A percentile compares a stretch with the other conserved stretches of the same genome.
phyloP scores from a whole-genome alignment of 2,888 invertebrate genomes.

The Parapristionchus giblindavisi region DNA sequence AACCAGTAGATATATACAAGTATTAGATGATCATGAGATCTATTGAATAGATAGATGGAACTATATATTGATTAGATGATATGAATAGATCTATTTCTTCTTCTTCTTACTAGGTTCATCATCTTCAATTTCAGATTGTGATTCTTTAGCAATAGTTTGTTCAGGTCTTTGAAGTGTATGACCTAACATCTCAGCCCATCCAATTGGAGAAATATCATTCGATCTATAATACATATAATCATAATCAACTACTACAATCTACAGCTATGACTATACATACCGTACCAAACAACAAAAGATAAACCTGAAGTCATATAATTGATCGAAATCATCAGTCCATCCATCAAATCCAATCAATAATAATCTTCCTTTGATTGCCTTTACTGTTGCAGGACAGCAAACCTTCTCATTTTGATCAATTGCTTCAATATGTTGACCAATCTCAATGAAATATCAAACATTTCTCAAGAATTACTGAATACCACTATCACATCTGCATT shows the following conservation, averaged over 20 bases:
- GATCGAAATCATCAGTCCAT: constrained; percentile 34
- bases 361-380: constrained; percentile 28
- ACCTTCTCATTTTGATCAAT: constrained; percentile 37
- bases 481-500: too few species aligned
- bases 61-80: neutral
- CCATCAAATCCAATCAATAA: constrained; percentile 29
- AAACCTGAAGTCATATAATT: constrained; percentile 36
- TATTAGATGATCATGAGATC: too few species aligned
- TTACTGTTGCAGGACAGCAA: constrained; percentile 36
- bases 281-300: neutral
- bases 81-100: neutral
- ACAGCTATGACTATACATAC: neutral
- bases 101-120: neutral
- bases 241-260: too few species aligned
- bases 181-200: constrained; percentile 31
- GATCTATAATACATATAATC: too few species aligned
- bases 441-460: neutral
- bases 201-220: constrained; percentile 25
- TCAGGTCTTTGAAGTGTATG: constrained; percentile 14
- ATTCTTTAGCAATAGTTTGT: neutral
- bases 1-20: too few species aligned
- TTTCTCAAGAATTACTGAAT: neutral
- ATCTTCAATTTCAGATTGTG: neutral
- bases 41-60: too few species aligned
- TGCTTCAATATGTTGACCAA: constrained; percentile 24